These are phyloP conservation scores for Agrochola lota DNA, from an alignment of 2,888 invertebrate genomes.

Conservation along the genomic window DNA sequence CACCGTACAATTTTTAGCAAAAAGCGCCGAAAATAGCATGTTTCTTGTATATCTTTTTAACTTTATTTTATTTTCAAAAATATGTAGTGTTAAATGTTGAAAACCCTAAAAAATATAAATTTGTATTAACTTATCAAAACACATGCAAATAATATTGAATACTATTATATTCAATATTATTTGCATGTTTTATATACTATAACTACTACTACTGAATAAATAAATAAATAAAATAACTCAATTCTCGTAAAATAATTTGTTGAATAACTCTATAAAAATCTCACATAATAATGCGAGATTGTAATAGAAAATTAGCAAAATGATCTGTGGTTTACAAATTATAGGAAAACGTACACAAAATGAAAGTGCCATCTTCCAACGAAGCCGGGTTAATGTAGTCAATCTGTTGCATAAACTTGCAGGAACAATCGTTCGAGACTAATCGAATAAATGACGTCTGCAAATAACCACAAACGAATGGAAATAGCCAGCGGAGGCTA, in stretches of 20 bases:
- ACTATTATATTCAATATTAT: too few relatives aligned
- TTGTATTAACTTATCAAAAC: background rate
- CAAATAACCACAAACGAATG: conserved; percentile 4
- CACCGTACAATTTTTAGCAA: too few relatives aligned
- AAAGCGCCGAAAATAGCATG: too few relatives aligned
- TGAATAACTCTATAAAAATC: background rate
- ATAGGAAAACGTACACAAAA: conserved; percentile 64
- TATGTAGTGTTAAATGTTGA: too few relatives aligned
- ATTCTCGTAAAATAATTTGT: background rate
- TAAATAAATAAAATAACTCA: background rate
- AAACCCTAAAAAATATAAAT: too few relatives aligned
- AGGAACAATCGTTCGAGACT: conserved; percentile 11
- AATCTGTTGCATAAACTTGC: conserved; percentile 42
- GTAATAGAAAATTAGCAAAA: conserved; percentile 38
- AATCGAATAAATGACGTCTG: conserved; percentile 9
- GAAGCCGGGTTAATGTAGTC: conserved; percentile 35
- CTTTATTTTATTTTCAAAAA: too few relatives aligned
- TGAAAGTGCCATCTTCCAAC: conserved; percentile 52
- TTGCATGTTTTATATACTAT: too few relatives aligned
- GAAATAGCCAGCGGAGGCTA: background rate
- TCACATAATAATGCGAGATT: conserved; percentile 8
- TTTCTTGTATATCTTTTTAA: too few relatives aligned
- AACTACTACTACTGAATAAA: too few relatives aligned
- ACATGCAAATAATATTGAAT: background rate
- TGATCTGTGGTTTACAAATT: conserved; percentile 68